A percentile compares a stretch with the other conserved stretches of the same genome.
Conservation (phyloP, 1,140 invertebrate genomes). For the Gonatopus flavifemur region DNA sequence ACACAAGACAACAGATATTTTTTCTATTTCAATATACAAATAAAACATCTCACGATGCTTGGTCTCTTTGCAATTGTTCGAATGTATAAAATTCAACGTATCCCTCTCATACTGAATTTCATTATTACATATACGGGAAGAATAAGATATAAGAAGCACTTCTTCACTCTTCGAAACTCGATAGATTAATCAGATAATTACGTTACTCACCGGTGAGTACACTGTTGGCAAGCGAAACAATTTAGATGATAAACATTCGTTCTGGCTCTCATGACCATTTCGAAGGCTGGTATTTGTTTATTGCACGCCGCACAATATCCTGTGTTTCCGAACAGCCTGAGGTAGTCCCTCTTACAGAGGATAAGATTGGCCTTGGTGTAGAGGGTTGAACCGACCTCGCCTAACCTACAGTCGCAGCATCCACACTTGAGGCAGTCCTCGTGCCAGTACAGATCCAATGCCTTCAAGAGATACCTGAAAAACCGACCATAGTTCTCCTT, state of each 20-base stretch:
- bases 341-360: slow-evolving; percentile 96
- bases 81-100: no score
- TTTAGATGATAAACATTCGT: slow-evolving; percentile 97
- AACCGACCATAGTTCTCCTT: slow-evolving; percentile 33
- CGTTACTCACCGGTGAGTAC: slow-evolving; percentile 87
- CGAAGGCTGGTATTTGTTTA: slow-evolving; percentile 96
- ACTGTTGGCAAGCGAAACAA: slow-evolving; percentile 98
- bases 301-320: slow-evolving; percentile 92
- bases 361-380: slow-evolving; percentile 96
- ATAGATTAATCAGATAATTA: background rate
- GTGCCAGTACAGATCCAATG: slow-evolving; percentile 94
- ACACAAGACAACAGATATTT: no score
- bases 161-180: no score
- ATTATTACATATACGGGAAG: no score
- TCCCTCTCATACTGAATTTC: no score
- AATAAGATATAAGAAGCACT: slow-evolving; percentile 1
- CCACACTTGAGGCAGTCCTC: slow-evolving; percentile 98
- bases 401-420: slow-evolving; percentile 94
- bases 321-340: slow-evolving; percentile 91
- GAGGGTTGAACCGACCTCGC: slow-evolving; percentile 95
- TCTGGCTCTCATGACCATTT: slow-evolving; percentile 98
- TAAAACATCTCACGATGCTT: no score
- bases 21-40: no score
- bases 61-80: no score
- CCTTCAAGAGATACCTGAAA: slow-evolving; percentile 72